Base-by-base conservation (phyloP, 1,140 invertebrate species). In the Halesus radiatus region DNA sequence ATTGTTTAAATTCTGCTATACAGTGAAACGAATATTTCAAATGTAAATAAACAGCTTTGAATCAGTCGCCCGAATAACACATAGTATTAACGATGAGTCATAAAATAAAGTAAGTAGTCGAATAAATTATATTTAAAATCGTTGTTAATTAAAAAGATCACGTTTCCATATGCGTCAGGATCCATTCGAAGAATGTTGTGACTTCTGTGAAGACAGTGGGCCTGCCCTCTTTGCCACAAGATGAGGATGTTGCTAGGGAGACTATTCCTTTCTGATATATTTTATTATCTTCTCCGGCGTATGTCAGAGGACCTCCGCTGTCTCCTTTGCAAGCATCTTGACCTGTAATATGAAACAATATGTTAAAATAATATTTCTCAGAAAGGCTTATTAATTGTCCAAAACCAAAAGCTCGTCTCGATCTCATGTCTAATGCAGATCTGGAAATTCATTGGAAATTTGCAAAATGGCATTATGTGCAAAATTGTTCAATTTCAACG, bases 301-400 rank as follows among this genome's bases (percentile, higher is more conserved):
- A 83, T 8, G 77, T 29, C 4, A 83, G 72, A 13, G 82, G 82
- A 8, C 82, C 82, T 4, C 82, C 82, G 58, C 82, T 83, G 74
- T 83, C 82, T n/a, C 82, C 82, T 68, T 74, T 72, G 64, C 82
- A 83, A 8, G 82, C 73, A 29, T 78, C 80, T 80, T 76, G 26
- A 18, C 29, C 82, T 83, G 50, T 22, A 74, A 32, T n/a, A 13
- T 45, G 13, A 45, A 13, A 45, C 13, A 13, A 45, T 8, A 10
- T 13, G 13, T 45, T 45, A 0, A 45, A 45, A 45, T 45, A 45
- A 45, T 45, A n/a, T 1, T 2, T 45, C 13, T 45, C 10, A 10
- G 13, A 45, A 45, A 3, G 22, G 3, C 7, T 45, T 45, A 1
- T 45, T 10, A 1, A 2, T 13, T 45, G 1, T 45, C 37, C 13